Percentiles rank a stretch among this genome's conserved stretches.
Conservation (phyloP, 2,797 vertebrate species). For the Sebastes iracundus region DNA sequence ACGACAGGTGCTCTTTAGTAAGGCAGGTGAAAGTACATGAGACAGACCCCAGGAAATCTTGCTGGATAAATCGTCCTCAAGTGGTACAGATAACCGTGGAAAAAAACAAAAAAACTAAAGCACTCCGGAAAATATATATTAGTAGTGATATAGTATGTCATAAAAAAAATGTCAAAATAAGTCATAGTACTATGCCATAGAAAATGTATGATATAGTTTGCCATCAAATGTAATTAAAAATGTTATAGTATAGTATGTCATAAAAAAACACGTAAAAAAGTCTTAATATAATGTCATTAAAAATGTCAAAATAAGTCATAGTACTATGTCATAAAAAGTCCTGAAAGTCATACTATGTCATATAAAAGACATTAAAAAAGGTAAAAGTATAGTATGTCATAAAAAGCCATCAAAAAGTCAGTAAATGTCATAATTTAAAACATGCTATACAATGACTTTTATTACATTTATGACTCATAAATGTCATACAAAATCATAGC, state of each 20-base stretch:
- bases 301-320: not conserved
- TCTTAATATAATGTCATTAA: not conserved
- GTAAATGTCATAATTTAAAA: too few relatives aligned
- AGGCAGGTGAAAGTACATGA: too few relatives aligned
- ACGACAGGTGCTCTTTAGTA: too few relatives aligned
- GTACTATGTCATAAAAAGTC: not conserved
- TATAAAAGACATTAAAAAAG: too few relatives aligned
- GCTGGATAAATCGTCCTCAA: too few relatives aligned
- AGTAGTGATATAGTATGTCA: not conserved
- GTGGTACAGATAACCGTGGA: too few relatives aligned
- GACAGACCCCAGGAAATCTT: fast-evolving
- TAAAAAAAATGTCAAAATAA: not conserved
- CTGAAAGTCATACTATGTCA: not conserved
- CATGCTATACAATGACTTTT: too few relatives aligned
- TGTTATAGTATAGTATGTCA: not conserved
- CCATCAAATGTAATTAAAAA: too few relatives aligned
- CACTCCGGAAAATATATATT: too few relatives aligned
- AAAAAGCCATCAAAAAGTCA: not conserved
- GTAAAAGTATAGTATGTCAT: not conserved
- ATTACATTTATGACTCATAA: too few relatives aligned
- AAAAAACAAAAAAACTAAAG: too few relatives aligned
- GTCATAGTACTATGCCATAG: not conserved
- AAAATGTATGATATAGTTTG: too few relatives aligned
- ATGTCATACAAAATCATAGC: not conserved
- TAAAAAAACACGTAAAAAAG: not conserved